Evolutionary conservation across 2,888 invertebrate genomes (phyloP).

Genomic region (Strigamia transsilvanica): DNA sequence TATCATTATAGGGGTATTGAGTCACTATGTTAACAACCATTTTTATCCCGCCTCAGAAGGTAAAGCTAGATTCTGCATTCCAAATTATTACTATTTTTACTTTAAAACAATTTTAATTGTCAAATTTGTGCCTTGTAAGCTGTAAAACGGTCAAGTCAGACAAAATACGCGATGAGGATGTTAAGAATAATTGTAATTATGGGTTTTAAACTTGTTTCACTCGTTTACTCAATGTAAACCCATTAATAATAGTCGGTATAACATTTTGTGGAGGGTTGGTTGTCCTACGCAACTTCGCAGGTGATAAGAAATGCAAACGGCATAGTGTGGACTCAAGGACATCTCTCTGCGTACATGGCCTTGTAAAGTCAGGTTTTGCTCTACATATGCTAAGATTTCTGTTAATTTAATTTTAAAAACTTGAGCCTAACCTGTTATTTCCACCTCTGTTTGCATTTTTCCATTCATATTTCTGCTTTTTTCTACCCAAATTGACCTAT

Average conservation of each 20-base stretch:
- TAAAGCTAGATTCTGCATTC: too few species aligned
- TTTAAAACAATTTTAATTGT: too few species aligned
- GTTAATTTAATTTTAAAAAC: background rate
- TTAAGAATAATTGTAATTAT: background rate
- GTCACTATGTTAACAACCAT: too few species aligned
- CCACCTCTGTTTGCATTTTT: background rate
- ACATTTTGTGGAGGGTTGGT: background rate
- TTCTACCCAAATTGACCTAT: background rate
- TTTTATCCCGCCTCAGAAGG: too few species aligned
- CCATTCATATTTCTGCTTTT: background rate
- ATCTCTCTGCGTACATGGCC: background rate
- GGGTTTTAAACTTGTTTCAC: conserved; percentile 18
- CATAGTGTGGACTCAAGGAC: conserved; percentile 3
- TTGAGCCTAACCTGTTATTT: background rate
- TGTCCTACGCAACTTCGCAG: background rate
- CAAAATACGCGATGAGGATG: too few species aligned
- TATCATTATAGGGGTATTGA: too few species aligned
- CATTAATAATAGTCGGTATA: background rate
- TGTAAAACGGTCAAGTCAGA: too few species aligned
- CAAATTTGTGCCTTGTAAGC: too few species aligned
- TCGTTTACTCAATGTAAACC: background rate
- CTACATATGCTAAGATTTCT: background rate
- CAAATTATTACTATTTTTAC: too few species aligned
- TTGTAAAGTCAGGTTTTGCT: conserved; percentile 25
- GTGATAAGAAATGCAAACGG: background rate